Evolutionary conservation across 1,140 invertebrate genomes (phyloP), one percentile per base, ranked within the genome.

Genomic region (Drosophila grimshawi): DNA sequence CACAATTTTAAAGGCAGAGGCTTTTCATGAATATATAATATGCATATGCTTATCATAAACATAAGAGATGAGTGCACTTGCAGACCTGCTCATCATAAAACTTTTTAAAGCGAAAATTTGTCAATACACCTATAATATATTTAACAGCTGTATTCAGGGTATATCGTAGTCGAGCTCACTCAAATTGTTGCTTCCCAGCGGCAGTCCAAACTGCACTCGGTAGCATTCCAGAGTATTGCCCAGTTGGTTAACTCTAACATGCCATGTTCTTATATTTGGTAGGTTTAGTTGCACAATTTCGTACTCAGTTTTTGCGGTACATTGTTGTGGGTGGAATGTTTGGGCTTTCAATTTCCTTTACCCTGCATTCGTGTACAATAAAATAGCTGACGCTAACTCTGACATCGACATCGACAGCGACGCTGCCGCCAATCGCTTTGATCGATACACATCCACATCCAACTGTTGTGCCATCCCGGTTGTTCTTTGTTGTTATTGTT

Each of bases 251-350:
- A 19, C 19, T 19, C 32, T 66, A 41, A n/a, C 62, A 56, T 46
- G 73, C 59, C 52, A 30, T 59, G 4, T 35, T 70, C 49, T 45
- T 60, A 39, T 53, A 46, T 64, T 78, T 78, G 55, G 64, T 70
- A 52, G 11, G 43, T 51, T 72, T 66, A 73, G 60, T 59, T 78
- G 76, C 76, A 76, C 76, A 72, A 88, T 86, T 78, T 88, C 79
- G 76, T 79, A 82, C 79, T 79, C 83, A 67, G 49, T 55, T 52
- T 64, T 53, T 52, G 19, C n/a, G 39, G 43, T 53, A 29, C n/a
- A 43, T 64, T 70, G 60, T 57, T 56, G 68, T 41, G 52, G 39
- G 51, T 8, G 61, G 10, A 11, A 29, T 57, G 68, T 43, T 65
- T 45, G 57, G 19, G 45, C 53, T 72, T 65, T 65, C 61, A 55